Conservation (phyloP, 2,888 invertebrate species). For the Nemotelus nigrinus region DNA sequence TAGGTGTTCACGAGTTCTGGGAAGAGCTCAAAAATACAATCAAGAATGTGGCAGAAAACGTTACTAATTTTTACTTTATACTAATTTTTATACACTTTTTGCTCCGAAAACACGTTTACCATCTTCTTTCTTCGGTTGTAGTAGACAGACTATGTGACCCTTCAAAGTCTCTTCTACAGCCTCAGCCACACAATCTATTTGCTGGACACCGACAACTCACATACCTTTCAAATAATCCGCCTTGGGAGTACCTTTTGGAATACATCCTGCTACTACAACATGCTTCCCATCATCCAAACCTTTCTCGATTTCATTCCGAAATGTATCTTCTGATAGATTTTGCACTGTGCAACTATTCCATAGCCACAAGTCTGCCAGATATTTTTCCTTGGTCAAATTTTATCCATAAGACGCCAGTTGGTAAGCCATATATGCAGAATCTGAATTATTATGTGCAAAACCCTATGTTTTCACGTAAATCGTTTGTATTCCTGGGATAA, state of each 20-base stretch:
- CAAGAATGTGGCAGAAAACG: too few species aligned
- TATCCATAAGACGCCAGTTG: slow-evolving; percentile 90
- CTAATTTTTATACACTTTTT: too few species aligned
- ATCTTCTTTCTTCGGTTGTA: too few species aligned
- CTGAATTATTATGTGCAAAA: slow-evolving; percentile 97
- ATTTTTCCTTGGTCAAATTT: slow-evolving; percentile 81
- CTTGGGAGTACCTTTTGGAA: slow-evolving; percentile 91
- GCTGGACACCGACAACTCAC: too few species aligned
- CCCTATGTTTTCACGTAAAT: slow-evolving; percentile 96
- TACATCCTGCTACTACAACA: slow-evolving; percentile 97
- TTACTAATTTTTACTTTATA: too few species aligned
- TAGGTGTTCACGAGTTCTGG: too few species aligned
- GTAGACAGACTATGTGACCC: too few species aligned
- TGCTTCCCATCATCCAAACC: slow-evolving; percentile 80
- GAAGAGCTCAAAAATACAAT: too few species aligned
- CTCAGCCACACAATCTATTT: too few species aligned
- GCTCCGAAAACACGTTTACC: too few species aligned
- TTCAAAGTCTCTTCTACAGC: too few species aligned
- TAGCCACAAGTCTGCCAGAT: slow-evolving; percentile 90
- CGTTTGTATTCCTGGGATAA: slow-evolving; percentile 78
- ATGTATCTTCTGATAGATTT: slow-evolving; percentile 95
- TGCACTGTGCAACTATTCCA: slow-evolving; percentile 98
- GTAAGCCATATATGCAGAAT: slow-evolving; percentile 99
- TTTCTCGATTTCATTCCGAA: slow-evolving; percentile 84
- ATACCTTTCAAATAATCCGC: slow-evolving; percentile 66